Evolutionary conservation across 2,888 invertebrate genomes (phyloP).

Genomic region (Sminthurinus aureus): DNA sequence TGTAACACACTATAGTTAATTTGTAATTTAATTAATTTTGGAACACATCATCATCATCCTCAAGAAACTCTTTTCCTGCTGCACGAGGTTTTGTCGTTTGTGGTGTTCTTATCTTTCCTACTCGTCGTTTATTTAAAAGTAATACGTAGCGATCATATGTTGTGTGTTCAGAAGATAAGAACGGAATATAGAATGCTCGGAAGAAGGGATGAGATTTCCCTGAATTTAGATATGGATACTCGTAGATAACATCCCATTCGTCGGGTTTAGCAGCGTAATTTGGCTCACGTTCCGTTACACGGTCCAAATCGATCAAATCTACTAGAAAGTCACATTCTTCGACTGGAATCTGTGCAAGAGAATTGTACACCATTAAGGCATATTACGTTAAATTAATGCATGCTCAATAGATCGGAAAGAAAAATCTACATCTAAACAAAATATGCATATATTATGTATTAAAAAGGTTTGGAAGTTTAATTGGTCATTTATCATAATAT

Average conservation of each 20-base stretch:
- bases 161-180: conserved; percentile 72
- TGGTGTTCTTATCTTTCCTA: background rate
- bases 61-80: conserved; percentile 48
- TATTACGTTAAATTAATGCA: background rate
- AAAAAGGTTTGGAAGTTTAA: no score
- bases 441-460: no score
- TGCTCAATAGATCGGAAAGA: background rate
- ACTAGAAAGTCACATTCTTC: conserved; percentile 84
- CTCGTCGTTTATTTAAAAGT: conserved; percentile 62
- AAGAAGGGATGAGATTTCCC: conserved; percentile 75
- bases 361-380: background rate
- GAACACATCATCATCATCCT: conserved; percentile 41
- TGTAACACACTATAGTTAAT: no score
- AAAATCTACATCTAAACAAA: background rate
- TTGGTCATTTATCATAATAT: background rate
- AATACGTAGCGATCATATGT: conserved; percentile 78
- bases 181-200: conserved; percentile 88
- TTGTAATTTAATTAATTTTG: conserved; percentile 13
- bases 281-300: conserved; percentile 76
- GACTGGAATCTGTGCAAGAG: conserved; percentile 73
- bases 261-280: conserved; percentile 75
- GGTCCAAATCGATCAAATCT: conserved; percentile 76
- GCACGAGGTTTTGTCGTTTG: conserved; percentile 41
- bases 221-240: conserved; percentile 77
- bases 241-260: conserved; percentile 76